phyloP scores from a whole-genome alignment of 1,140 invertebrate species.

The Venustaconcha ellipsiformis region DNA sequence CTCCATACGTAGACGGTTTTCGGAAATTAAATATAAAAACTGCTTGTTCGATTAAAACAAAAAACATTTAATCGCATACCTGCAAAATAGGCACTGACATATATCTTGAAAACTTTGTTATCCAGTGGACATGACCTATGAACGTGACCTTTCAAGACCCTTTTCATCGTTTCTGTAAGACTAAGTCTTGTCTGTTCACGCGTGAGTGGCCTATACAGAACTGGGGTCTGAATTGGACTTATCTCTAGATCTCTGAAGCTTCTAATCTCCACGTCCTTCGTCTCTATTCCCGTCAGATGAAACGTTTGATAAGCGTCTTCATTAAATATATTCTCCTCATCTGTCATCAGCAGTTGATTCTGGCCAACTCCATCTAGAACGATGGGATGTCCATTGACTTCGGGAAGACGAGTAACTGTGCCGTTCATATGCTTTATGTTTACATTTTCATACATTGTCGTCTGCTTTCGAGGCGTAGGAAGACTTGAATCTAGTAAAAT shows the following conservation, averaged over 20 bases:
- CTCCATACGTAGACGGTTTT: no score
- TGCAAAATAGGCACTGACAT: constrained; percentile 51
- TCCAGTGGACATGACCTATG: constrained; percentile 45
- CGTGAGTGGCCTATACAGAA: constrained; percentile 53
- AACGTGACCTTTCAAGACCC: constrained; percentile 56
- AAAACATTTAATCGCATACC: constrained; percentile 39
- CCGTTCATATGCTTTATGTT: not conserved
- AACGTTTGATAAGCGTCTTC: constrained; percentile 14
- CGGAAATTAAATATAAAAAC: not conserved
- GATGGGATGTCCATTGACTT: no score
- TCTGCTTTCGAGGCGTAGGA: not conserved
- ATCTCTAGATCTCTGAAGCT: constrained; percentile 42
- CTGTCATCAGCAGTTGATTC: no score
- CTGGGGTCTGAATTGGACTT: constrained; percentile 55
- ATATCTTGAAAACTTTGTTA: constrained; percentile 50
- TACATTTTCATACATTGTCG: not conserved
- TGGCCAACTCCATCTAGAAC: no score
- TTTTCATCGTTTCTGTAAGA: constrained; percentile 35
- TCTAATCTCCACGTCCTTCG: constrained; percentile 20
- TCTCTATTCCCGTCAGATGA: constrained; percentile 21
- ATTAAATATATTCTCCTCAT: not conserved
- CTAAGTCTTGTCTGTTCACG: constrained; percentile 44
- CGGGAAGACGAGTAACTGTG: not conserved
- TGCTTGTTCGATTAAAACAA: not conserved
- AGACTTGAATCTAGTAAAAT: no score